Evolutionary conservation across 2,888 invertebrate species (phyloP).

Genomic region (Metallyticus violacea): DNA sequence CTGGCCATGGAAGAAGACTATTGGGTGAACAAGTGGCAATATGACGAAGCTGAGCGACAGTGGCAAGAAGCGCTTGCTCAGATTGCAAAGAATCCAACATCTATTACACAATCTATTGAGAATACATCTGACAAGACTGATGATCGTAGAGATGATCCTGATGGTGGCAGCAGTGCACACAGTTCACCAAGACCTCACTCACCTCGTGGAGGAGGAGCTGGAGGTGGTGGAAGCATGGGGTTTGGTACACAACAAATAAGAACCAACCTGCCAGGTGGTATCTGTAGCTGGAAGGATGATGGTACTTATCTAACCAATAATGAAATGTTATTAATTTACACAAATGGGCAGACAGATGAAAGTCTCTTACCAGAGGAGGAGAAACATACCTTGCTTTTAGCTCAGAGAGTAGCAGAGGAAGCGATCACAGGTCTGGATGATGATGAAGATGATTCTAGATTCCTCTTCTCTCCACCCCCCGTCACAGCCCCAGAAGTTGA

Average conservation of each 20-base stretch:
- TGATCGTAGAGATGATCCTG: conserved; percentile 41
- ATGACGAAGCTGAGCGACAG: conserved; percentile 51
- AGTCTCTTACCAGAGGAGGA: conserved; percentile 25
- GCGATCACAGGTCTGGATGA: conserved; percentile 34
- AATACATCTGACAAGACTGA: conserved; percentile 53
- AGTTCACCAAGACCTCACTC: conserved; percentile 29
- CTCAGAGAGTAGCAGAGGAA: conserved; percentile 37
- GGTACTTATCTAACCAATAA: conserved; percentile 65
- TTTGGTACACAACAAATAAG: conserved; percentile 56
- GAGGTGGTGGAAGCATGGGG: conserved; percentile 2
- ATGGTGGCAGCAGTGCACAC: conserved; percentile 24
- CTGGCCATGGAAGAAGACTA: conserved; percentile 20
- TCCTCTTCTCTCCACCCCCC: neutral
- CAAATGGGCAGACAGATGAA: neutral
- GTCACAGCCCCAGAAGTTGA: neutral
- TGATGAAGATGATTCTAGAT: conserved; percentile 11
- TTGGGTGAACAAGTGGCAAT: conserved; percentile 34
- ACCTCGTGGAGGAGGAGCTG: conserved; percentile 17
- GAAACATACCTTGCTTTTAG: conserved; percentile 35
- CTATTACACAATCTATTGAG: conserved; percentile 35
- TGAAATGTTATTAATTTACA: neutral
- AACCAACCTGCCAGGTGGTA: conserved; percentile 73
- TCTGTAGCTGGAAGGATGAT: conserved; percentile 78
- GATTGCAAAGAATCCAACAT: conserved; percentile 44
- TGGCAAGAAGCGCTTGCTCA: conserved; percentile 57